Base-by-base conservation (phyloP, 2,113 vertebrate genomes). In the Notarius lentiginosus region DNA sequence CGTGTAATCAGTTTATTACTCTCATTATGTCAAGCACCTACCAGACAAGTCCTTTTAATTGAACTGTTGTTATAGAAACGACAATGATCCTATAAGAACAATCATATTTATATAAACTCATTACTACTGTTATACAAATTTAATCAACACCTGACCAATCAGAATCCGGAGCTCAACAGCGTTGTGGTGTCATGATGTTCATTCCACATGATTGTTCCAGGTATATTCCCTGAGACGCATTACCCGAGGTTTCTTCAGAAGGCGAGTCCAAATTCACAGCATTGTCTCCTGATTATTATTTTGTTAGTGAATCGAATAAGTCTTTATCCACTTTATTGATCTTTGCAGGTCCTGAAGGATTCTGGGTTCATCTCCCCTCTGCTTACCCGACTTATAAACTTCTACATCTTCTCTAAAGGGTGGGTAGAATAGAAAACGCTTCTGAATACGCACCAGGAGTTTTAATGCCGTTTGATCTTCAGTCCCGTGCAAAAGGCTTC, bases 201-300 rank as follows among this genome's bases (percentile, higher is more conserved):
- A 8, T 61, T 17, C 83, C 55, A 18, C 8, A 49, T 15, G 41
- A 76, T 85, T 92, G 20, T 68, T 83, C 11, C 91, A 99, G 98
- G 98, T 85, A 93, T 99, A 88, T 99, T 99, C 87, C 98, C 97
- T 0, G 98, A 99, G 92, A 95, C 95, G 0, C 90, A 97, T 87
- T 89, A 96, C 87, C 98, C 98, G 60, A 93, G 96, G 10, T 92
- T 97, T 83, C 92, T 97, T 82, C 98, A 99, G 92, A 96, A 92
- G 92, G 98, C 98, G 91, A 95, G 96, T 92, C 87, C 15, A 17
- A 66, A 27, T 41, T 15, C 12, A 22, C 47, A 27, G 12, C 5
- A 22, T 60, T 0, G 9, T 79, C 83, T n/a, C 65, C 76, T 30
- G 5, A 49, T 47, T 17, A 53, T 56, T 4, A n/a, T 30, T 30